These are phyloP conservation scores for Simalia tracyae DNA, from an alignment of 2,797 vertebrate species.

Conservation along the genomic window DNA sequence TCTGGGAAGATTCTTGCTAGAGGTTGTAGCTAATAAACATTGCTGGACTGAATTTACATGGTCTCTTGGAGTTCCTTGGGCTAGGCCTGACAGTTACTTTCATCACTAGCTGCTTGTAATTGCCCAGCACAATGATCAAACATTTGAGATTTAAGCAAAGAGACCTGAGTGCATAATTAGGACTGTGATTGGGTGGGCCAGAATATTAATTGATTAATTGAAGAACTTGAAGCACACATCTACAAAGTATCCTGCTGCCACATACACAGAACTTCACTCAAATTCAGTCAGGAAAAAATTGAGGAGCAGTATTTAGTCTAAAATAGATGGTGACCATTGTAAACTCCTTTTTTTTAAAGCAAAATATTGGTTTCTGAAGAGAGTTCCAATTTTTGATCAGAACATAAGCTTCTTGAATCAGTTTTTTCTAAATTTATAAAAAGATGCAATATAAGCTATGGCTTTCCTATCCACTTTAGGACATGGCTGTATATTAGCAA, in stretches of 20 bases:
- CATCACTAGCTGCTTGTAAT: neutral
- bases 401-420: neutral
- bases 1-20: too few relatives aligned
- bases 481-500: neutral
- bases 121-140: neutral
- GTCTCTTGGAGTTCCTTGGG: too few relatives aligned
- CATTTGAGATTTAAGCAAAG: neutral
- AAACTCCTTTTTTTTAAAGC: neutral
- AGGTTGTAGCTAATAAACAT: too few relatives aligned
- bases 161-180: neutral
- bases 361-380: neutral
- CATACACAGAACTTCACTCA: neutral
- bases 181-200: neutral
- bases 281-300: neutral
- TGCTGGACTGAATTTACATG: too few relatives aligned
- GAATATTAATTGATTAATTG: neutral
- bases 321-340: neutral
- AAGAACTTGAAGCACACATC: neutral
- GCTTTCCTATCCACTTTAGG: neutral
- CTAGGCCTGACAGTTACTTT: neutral
- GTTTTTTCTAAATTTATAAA: neutral
- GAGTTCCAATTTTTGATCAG: neutral
- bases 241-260: too few relatives aligned
- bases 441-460: neutral
- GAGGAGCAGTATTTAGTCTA: neutral